Conservation (phyloP, 64 coral and sea anemone genomes). For the Anthopleura sola region DNA sequence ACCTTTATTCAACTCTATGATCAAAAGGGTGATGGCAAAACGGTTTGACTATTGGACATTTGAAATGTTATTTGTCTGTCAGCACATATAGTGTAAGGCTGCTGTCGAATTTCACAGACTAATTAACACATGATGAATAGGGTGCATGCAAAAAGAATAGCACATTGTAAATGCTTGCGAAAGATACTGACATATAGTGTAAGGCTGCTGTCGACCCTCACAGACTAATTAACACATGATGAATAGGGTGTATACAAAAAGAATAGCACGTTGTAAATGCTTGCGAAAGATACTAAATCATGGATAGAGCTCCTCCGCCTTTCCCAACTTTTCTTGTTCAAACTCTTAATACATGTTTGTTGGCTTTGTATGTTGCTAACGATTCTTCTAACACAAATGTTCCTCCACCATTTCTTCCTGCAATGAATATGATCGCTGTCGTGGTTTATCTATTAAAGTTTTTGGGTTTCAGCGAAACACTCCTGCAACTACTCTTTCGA, state of each 20-base stretch:
- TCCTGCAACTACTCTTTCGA: constrained; percentile 1
- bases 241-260: no score
- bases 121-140: neutral
- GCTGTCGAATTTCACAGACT: neutral
- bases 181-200: no score
- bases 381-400: neutral
- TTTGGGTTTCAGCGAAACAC: neutral
- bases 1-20: neutral
- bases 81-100: neutral
- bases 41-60: neutral
- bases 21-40: neutral
- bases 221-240: no score
- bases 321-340: constrained; percentile 1
- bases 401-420: neutral
- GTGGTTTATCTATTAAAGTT: neutral
- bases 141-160: no score
- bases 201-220: no score
- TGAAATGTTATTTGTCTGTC: neutral
- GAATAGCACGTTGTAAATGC: no score
- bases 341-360: neutral
- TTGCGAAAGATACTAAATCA: no score
- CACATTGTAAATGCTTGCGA: no score
- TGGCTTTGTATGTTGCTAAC: neutral
- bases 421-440: neutral
- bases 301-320: neutral